Base-by-base conservation (phyloP, 2,888 invertebrate genomes). In the Megamerina dolium region DNA sequence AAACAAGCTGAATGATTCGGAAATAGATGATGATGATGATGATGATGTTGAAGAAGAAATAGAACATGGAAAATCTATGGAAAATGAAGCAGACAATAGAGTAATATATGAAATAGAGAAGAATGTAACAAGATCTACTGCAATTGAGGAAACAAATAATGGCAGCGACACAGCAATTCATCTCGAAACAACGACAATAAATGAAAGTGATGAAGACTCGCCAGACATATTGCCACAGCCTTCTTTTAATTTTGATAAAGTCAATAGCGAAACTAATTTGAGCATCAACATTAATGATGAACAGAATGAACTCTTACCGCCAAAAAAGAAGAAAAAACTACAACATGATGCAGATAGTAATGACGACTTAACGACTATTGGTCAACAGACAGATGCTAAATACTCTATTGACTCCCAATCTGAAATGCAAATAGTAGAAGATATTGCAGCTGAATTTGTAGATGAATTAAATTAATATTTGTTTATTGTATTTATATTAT, bases 381-480 rank as follows among this genome's bases (percentile, higher is more conserved):
- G n/a, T n/a, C n/a, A n/a, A n/a, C n/a, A n/a, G n/a, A n/a, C n/a
- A n/a, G n/a, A n/a, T n/a, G n/a, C n/a, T n/a, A n/a, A n/a, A n/a
- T n/a, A n/a, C n/a, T n/a, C n/a, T n/a, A n/a, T n/a, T n/a, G n/a
- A n/a, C n/a, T n/a, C n/a, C n/a, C n/a, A n/a, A n/a, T n/a, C n/a
- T n/a, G n/a, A n/a, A n/a, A n/a, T n/a, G n/a, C n/a, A n/a, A n/a
- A n/a, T 49, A n/a, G 26, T 53, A 21, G 51, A 41, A 3, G 57
- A 58, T 30, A 57, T 59, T 29, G 52, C 49, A 23, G 52, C 56
- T 4, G 41, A 52, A 9, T 59, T 59, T 51, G 57, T 59, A 5
- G 57, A 58, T 45, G 58, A 59, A 43, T 46, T 59, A 31, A 50
- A 54, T 45, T 54, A 50, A 34, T 20, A n/a, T n/a, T n/a, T n/a